Conservation (phyloP, 1,140 invertebrate species). For the Caligus rogercresseyi region DNA sequence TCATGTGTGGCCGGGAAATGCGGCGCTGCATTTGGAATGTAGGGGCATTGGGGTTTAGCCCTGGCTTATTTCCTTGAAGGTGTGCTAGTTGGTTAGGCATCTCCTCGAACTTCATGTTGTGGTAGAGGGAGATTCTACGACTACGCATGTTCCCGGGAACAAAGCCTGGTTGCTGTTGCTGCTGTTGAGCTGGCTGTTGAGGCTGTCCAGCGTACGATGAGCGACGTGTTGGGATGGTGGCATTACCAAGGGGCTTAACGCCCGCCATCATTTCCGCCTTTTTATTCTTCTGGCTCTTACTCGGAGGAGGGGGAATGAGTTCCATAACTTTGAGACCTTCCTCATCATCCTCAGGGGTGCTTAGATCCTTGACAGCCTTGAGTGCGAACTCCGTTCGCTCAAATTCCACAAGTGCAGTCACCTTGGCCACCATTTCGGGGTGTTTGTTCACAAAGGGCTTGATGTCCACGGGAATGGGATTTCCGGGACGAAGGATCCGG, state of each 20-base stretch:
- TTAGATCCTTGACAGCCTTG: slow-evolving; percentile 44
- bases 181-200: no score
- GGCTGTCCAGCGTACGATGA: slow-evolving; percentile 23
- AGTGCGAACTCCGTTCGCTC: slow-evolving; percentile 63
- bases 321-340: slow-evolving; percentile 34
- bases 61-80: background rate
- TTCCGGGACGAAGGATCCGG: slow-evolving; percentile 61
- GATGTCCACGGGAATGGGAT: slow-evolving; percentile 66
- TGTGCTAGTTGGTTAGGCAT: slow-evolving; percentile 1
- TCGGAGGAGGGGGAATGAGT: slow-evolving; percentile 28
- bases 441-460: slow-evolving; percentile 72
- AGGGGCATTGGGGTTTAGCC: slow-evolving; percentile 16
- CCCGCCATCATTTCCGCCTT: slow-evolving; percentile 20
- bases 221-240: background rate
- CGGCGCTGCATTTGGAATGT: slow-evolving; percentile 16
- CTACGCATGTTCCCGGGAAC: background rate
- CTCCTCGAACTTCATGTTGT: slow-evolving; percentile 20
- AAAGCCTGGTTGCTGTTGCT: slow-evolving; percentile 21
- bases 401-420: slow-evolving; percentile 75
- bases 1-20: slow-evolving; percentile 14
- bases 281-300: slow-evolving; percentile 27
- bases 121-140: slow-evolving; percentile 15
- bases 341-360: slow-evolving; percentile 26
- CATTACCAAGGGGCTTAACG: slow-evolving; percentile 17
- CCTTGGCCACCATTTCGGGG: slow-evolving; percentile 59